Evolutionary conservation across 2,888 invertebrate genomes (phyloP), one percentile per base, ranked within the genome.

Genomic region (Dastarcus helophoroides): DNA sequence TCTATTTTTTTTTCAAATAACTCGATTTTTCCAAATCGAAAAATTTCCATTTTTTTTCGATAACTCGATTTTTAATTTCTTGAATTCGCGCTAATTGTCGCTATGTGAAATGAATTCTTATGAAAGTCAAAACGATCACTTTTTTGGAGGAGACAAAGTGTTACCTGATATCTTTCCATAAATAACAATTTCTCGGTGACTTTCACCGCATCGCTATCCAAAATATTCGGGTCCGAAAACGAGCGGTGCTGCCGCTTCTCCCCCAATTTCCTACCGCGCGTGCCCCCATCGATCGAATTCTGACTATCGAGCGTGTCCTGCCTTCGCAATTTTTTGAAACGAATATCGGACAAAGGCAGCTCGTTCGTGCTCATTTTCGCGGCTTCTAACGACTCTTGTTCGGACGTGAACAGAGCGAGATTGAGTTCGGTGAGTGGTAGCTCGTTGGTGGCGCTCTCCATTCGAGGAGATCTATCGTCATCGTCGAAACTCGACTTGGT

Each of bases 391-490:
- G 25, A 33, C 15, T 44, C 46, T 19, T 51, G 39, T 32, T 44
- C 14, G 3, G 56, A 54, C 2, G 59, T 58, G 36, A 60, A 59
- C 19, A 59, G 34, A 7, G 56, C 57, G 29, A 61, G 41, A 46
- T 61, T 61, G 15, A 58, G 41, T 43, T 59, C 71, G 35, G 76
- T 76, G 46, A 76, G 58, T 33, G 76, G 76, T 47, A 77, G 60
- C 60, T 77, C 76, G 62, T 76, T 77, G 39, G 75, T 76, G n/a
- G 76, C 69, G 30, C 73, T 74, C 53, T 70, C 69, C 16, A 50
- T 43, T 42, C 64, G 60, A 16, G 43, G 40, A 26, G 31, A 31
- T 3, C 21, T 8, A 10, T 32, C 35, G 22, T 41, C 40, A 9
- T 31, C 35, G 17, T 17, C 19, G n/a, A n/a, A n/a, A n/a, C n/a